Percentiles rank a stretch among this genome's conserved stretches.
phyloP scores from a whole-genome alignment of 2,113 vertebrate genomes.

The Marmota monax region DNA sequence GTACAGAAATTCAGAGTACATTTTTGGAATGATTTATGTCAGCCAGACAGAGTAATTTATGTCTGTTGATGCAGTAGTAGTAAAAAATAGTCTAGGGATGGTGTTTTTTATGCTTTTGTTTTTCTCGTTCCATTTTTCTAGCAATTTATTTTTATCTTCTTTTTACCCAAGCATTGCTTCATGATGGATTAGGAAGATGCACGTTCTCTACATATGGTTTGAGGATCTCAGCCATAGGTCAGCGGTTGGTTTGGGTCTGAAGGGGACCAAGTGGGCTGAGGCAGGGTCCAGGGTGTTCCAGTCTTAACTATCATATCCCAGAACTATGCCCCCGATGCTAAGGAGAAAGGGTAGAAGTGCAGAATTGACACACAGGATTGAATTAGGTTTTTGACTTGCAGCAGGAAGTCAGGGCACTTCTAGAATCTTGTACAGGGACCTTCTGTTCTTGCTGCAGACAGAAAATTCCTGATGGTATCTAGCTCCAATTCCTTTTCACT shows the following conservation, averaged over 20 bases:
- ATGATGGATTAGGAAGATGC: background rate
- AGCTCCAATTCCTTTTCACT: background rate
- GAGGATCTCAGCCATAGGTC: background rate
- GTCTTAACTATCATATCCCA: background rate
- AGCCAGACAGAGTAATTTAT: background rate
- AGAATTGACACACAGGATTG: background rate
- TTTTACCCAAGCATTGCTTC: background rate
- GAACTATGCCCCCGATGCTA: background rate
- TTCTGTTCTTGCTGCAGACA: background rate
- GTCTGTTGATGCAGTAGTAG: background rate
- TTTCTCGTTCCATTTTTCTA: background rate
- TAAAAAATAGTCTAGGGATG: background rate
- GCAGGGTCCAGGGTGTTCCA: background rate
- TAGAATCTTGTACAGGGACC: background rate
- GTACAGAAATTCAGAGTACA: background rate
- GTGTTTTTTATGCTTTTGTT: background rate
- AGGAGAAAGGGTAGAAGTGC: background rate
- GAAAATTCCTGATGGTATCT: background rate
- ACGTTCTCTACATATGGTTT: background rate
- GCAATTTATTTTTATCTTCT: conserved; percentile 29
- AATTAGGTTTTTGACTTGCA: background rate
- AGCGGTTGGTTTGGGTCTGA: background rate
- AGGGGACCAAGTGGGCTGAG: too few species aligned
- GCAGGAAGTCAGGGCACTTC: background rate
- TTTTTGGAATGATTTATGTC: conserved; percentile 18